Percentiles rank a stretch among this genome's conserved stretches.
Conservation (phyloP, 2,113 vertebrate genomes). For the Alligator sinensis region DNA sequence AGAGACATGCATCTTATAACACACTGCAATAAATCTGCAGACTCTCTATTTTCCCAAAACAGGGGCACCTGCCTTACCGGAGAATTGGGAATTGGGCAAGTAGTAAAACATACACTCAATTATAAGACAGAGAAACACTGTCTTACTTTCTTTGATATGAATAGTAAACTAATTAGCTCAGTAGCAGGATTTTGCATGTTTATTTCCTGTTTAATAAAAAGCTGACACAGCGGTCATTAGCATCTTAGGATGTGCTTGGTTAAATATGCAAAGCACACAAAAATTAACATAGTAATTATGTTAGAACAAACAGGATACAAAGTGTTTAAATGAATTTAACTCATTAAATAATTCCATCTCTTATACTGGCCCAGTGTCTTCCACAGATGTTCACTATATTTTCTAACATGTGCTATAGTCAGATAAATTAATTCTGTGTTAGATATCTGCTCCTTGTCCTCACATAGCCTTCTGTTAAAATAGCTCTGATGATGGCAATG, state of each 20-base stretch:
- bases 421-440: conserved; percentile 42
- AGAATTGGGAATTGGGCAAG: conserved; percentile 11
- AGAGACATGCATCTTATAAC: neutral
- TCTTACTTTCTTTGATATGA: conserved; percentile 65
- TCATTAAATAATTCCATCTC: conserved; percentile 75
- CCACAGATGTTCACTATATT: conserved; percentile 61
- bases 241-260: conserved; percentile 58
- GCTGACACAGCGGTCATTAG: conserved; percentile 76
- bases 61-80: neutral
- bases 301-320: conserved; percentile 78
- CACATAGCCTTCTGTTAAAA: conserved; percentile 18
- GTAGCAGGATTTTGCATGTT: conserved; percentile 70
- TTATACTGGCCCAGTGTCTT: conserved; percentile 61
- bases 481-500: neutral
- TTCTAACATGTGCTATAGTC: conserved; percentile 47
- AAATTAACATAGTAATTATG: conserved; percentile 81
- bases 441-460: conserved; percentile 18
- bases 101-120: neutral
- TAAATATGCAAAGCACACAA: conserved; percentile 78
- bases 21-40: neutral
- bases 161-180: conserved; percentile 77
- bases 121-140: conserved; percentile 34
- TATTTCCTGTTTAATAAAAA: conserved; percentile 83
- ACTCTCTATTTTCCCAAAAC: neutral
- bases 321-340: conserved; percentile 77